Conservation (phyloP, 2,113 vertebrate genomes). For the Erythrocercus mccallii region DNA sequence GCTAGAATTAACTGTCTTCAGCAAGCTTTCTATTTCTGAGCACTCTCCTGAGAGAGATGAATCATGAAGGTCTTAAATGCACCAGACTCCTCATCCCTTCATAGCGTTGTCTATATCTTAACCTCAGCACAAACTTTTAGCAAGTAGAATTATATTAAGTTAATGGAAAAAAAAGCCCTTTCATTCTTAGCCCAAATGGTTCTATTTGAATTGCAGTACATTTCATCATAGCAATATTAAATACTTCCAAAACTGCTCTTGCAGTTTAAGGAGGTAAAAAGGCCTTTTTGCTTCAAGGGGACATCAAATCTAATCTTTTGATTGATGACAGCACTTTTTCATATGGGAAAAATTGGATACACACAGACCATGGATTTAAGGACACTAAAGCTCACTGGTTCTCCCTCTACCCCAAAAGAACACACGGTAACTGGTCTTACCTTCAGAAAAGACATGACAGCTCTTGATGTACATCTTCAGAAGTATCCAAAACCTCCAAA, state of each 20-base stretch:
- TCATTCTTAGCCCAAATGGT: neutral
- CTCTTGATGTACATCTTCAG: neutral
- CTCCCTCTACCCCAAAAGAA: neutral
- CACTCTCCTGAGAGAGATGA: neutral
- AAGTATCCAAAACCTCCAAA: neutral
- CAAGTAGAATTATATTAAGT: neutral
- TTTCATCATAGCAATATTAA: neutral
- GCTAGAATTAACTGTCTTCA: conserved; percentile 25
- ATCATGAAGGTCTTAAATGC: neutral
- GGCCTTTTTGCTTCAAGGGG: neutral
- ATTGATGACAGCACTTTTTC: neutral
- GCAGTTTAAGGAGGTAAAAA: neutral
- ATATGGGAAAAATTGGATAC: neutral
- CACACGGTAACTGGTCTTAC: neutral
- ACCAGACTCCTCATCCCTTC: neutral
- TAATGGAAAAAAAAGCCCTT: neutral
- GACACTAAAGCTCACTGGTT: neutral
- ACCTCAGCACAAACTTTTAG: neutral
- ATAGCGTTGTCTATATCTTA: neutral
- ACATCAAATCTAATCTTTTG: neutral
- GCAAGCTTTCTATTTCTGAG: conserved; percentile 30
- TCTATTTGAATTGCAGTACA: neutral
- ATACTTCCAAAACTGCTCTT: neutral
- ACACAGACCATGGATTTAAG: neutral
- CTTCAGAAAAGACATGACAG: neutral